Conservation (phyloP, 92 coral and sea anemone species). For the Heteractis magnifica region DNA sequence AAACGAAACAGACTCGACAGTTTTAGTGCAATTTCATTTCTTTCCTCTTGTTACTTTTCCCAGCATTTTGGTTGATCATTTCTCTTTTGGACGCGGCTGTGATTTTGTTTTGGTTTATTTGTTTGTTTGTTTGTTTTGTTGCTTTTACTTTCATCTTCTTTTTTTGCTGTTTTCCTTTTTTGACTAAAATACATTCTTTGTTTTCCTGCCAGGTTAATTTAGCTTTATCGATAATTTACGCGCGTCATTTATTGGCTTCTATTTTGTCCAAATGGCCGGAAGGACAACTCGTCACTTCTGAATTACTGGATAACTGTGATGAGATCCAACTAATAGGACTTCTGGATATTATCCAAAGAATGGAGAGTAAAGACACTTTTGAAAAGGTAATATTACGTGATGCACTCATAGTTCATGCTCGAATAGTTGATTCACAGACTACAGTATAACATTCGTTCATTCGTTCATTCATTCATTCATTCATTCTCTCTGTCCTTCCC, state of each 20-base stretch:
- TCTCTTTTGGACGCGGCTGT: not conserved
- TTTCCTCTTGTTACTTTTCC: not conserved
- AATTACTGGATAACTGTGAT: conserved; percentile 84
- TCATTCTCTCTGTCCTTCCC: too few relatives aligned
- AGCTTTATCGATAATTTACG: conserved; percentile 83
- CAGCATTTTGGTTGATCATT: too few relatives aligned
- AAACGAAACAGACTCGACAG: not conserved
- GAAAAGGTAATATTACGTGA: conserved; percentile 81
- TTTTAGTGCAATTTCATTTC: not conserved
- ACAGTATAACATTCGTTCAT: too few relatives aligned
- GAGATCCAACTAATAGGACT: conserved; percentile 92
- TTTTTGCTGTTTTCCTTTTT: not conserved
- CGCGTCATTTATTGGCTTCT: conserved; percentile 85
- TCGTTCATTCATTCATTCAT: too few relatives aligned
- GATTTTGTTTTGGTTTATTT: not conserved
- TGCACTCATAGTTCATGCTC: too few relatives aligned
- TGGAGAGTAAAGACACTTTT: conserved; percentile 81
- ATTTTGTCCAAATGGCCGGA: conserved; percentile 89
- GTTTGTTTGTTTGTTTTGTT: not conserved
- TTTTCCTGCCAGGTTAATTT: conserved; percentile 64
- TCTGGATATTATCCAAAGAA: conserved; percentile 86
- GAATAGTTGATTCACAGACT: too few relatives aligned
- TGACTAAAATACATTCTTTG: not conserved
- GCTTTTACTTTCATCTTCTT: not conserved
- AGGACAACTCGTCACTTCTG: conserved; percentile 60